Evolutionary conservation across 1,140 invertebrate species (phyloP).

Genomic region (Drosophila bifasciata): DNA sequence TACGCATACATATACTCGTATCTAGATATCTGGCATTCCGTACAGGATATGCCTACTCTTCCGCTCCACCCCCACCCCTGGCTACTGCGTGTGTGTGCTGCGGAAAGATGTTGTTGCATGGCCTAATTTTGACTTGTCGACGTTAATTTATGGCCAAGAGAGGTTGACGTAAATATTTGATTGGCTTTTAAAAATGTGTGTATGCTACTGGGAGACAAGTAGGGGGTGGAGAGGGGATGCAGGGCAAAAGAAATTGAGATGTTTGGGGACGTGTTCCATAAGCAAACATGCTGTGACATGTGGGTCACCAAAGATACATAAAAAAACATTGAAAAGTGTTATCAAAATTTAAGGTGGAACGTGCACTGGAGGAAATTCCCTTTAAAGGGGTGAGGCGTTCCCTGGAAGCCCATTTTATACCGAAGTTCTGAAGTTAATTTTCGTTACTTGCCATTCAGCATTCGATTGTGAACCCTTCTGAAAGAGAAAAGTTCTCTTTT

Average conservation of each 20-base stretch:
- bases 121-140: conserved; percentile 66
- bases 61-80: not conserved
- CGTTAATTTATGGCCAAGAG: conserved; percentile 68
- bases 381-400: not conserved
- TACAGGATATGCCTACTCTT: conserved; percentile 48
- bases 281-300: conserved; percentile 36
- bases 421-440: too few species aligned
- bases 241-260: conserved; percentile 19
- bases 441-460: too few species aligned
- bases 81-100: conserved; percentile 5
- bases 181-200: conserved; percentile 51
- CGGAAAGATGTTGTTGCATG: conserved; percentile 34
- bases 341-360: conserved; percentile 2
- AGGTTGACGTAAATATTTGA: conserved; percentile 67
- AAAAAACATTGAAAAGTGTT: not conserved
- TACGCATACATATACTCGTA: too few species aligned
- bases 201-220: not conserved
- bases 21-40: conserved; percentile 31
- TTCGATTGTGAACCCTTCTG: too few species aligned
- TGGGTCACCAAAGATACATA: not conserved
- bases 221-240: not conserved
- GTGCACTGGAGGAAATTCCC: not conserved
- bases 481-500: too few species aligned
- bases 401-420: not conserved
- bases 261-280: conserved; percentile 5